These are phyloP conservation scores for Procambarus clarkii DNA, from an alignment of 1,140 invertebrate genomes.

Conservation along the genomic window DNA sequence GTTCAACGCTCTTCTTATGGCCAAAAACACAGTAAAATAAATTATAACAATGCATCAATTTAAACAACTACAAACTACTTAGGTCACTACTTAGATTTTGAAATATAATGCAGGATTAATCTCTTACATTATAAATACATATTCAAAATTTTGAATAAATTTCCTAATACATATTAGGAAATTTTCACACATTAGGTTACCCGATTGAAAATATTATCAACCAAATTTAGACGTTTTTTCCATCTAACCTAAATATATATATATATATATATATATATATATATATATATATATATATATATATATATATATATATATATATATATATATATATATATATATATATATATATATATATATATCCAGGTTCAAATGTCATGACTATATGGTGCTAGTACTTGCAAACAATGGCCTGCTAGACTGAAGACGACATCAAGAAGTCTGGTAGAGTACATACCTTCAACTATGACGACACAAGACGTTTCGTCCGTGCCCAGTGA, in stretches of 20 bases:
- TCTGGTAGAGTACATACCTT: slow-evolving; percentile 81
- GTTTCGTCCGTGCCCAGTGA: slow-evolving; percentile 95
- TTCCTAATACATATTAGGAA: too few relatives aligned
- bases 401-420: background rate
- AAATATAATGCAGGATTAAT: background rate
- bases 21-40: background rate
- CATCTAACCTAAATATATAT: background rate
- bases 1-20: background rate
- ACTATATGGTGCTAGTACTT: background rate
- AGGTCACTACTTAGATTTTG: too few relatives aligned
- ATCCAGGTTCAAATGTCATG: background rate
- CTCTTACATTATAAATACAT: background rate
- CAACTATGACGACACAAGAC: slow-evolving; percentile 95
- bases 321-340: background rate
- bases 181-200: background rate
- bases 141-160: background rate
- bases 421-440: background rate
- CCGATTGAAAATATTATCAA: background rate
- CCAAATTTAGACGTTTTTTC: background rate
- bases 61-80: background rate
- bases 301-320: background rate
- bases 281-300: background rate
- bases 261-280: background rate
- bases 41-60: background rate
- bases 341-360: background rate